Evolutionary conservation across 2,888 invertebrate species (phyloP), one percentile per base, ranked within the genome.

Genomic region (Hedya salicella): DNA sequence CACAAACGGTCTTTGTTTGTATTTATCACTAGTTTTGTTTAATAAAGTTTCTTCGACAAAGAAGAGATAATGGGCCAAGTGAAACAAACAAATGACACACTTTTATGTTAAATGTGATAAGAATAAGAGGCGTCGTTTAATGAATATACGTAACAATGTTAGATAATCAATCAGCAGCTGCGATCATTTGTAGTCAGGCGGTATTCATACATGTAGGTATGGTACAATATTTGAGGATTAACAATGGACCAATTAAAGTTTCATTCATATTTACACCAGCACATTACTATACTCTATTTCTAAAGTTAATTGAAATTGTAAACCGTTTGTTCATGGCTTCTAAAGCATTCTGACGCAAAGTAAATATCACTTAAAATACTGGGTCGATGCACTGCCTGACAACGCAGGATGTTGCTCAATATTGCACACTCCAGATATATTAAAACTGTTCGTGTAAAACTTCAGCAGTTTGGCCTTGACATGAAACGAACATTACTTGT

Each of bases 301-400:
- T 49, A 30, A 17, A 25, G 39, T 60, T 46, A 59, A 53, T 17
- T 57, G 39, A 25, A 44, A 53, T 48, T 40, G 30, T 66, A 60
- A 66, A 60, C 46, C 46, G 50, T 52, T 50, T 39, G 44, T 6
- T 48, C 60, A 61, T 66, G 61, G 54, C 32, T 66, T 61, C 40
- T 48, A 60, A 42, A 54, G 21, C 54, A 39, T 59, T 50, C 59
- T 60, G 65, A 39, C 46, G 50, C 48, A 40, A 65, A 73, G 71
- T 73, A 71, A 73, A 73, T 79, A 80, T 72, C 70, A 77, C 71
- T 78, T 72, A 71, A 79, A 71, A 77, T 73, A 75, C 71, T 76
- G 69, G 79, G 78, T 82, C 80, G 76, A 76, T 76, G 82, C 73
- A 80, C 79, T 76, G 69, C 72, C 74, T 76, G 73, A 71, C 76